Base-by-base conservation (phyloP, 2,888 invertebrate genomes). In the Augochlorella aurata region DNA sequence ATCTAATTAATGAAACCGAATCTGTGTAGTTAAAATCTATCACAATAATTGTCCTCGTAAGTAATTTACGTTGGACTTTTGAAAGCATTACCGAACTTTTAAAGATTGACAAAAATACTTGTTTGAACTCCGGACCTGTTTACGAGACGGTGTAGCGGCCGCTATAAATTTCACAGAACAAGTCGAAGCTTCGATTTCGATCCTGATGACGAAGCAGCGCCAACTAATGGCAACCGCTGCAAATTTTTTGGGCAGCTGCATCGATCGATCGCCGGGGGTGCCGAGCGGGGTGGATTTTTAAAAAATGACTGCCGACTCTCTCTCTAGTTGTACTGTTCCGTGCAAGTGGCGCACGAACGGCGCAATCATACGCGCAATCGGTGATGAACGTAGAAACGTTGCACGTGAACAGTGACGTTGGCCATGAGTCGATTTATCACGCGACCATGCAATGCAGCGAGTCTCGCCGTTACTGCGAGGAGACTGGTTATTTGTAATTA, bases 401-500 rank as follows among this genome's bases (percentile, higher is more conserved):
- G 29, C 54, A 66, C 54, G 74, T 18, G 76, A 71, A 50, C 73
- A 21, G 74, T 66, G 69, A 78, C 79, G 71, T 77, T 4, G 66
- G 21, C 81, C 38, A 52, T 63, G 82, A 81, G 87, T 85, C 90
- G 86, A 90, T 90, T 90, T 89, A 90, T 90, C 87, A 90, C 85
- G 77, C 71, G 79, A 70, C 71, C 68, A 78, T 78, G 82, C 87
- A 83, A 78, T 78, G 82, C 87, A 83, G 86, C 86, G 86, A 78
- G 76, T 76, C 73, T 69, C 74, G 78, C 75, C 45, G 76, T 58
- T 58, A 16, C 74, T 83, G 82, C 85, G 85, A 85, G 86, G 82
- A 83, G 84, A 86, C 88, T 87, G 83, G 90, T 87, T 90, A 90
- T 89, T 89, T 90, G 90, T 90, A 89, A 90, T 89, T 87, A 90